Evolutionary conservation across 2,113 vertebrate genomes (phyloP).

Genomic region (Campylorhamphus procurvoides): DNA sequence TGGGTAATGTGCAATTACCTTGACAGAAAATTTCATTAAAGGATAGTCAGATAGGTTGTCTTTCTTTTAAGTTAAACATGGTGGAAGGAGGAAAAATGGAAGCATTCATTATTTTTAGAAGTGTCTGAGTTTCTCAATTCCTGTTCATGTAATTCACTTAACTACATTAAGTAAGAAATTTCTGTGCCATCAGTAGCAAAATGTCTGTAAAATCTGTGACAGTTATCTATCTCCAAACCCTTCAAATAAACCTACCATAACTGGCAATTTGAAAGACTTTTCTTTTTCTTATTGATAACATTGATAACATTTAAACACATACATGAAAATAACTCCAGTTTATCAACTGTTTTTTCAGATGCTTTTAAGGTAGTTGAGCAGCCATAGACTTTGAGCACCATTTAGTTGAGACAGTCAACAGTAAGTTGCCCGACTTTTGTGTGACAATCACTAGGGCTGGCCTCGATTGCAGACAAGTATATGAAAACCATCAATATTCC

Average conservation of each 20-base stretch:
- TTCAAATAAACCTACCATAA: neutral
- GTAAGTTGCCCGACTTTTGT: neutral
- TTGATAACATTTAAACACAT: neutral
- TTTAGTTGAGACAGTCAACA: neutral
- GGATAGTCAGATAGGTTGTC: neutral
- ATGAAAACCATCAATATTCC: neutral
- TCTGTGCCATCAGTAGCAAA: neutral
- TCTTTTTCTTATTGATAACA: fast-evolving
- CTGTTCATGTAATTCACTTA: neutral
- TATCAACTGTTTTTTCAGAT: neutral
- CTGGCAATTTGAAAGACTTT: neutral
- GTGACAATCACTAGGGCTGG: neutral
- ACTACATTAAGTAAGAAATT: neutral
- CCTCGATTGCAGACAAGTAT: neutral
- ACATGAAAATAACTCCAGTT: neutral
- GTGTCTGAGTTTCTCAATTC: neutral
- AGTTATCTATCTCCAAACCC: neutral
- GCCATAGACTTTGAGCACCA: neutral
- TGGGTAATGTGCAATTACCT: neutral
- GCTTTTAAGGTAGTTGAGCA: neutral
- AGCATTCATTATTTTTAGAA: neutral
- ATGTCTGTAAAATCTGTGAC: neutral
- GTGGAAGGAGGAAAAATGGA: neutral
- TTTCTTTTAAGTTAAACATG: neutral
- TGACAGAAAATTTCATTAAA: neutral